Base-by-base conservation (phyloP, 2,113 vertebrate genomes). In the Columbina picui region DNA sequence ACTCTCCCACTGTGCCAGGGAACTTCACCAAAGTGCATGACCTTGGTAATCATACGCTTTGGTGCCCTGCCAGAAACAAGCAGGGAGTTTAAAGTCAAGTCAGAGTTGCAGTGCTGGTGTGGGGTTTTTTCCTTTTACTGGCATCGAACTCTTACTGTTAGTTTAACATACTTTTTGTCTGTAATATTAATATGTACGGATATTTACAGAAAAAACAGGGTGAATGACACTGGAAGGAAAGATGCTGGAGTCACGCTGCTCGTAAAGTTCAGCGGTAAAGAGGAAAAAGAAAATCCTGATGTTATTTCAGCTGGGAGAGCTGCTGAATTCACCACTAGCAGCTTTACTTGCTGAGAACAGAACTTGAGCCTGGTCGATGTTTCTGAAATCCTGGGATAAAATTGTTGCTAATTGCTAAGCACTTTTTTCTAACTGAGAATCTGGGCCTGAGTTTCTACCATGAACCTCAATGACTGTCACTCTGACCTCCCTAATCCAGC, bases 291-390 rank as follows among this genome's bases (percentile, higher is more conserved):
- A 69, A 88, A 18, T 47, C 23, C 34, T 67, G 4, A 38, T 96
- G 88, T 97, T 97, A 39, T 95, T 96, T 92, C 93, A 96, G 93
- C 94, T 96, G 96, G 90, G 88, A 92, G 25, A 96, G 90, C 83
- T 90, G 67, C 90, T 78, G 80, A 87, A 93, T 30, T 93, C 86
- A 90, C 88, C 76, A 34, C 67, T 36, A 80, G 81, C 70, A 83
- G 87, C 45, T 90, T 88, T 91, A 34, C 79, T 90, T 92, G 69
- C 79, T 90, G 76, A 50, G 73, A 95, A 75, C 52, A 79, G 64
- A 45, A 22, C 87, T 69, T 39, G 18, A 94, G 70, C 50, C 47
- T 25, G 30, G 50, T n/a, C 9, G 6, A 23, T 71, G 69, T 49
- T 86, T 71, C 60, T 75, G 64, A 88, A 73, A 92, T 59, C 68